Percentiles rank a stretch among this genome's conserved stretches.
Conservation (phyloP, 2,888 invertebrate genomes). For the Chymomyza caudatula region DNA sequence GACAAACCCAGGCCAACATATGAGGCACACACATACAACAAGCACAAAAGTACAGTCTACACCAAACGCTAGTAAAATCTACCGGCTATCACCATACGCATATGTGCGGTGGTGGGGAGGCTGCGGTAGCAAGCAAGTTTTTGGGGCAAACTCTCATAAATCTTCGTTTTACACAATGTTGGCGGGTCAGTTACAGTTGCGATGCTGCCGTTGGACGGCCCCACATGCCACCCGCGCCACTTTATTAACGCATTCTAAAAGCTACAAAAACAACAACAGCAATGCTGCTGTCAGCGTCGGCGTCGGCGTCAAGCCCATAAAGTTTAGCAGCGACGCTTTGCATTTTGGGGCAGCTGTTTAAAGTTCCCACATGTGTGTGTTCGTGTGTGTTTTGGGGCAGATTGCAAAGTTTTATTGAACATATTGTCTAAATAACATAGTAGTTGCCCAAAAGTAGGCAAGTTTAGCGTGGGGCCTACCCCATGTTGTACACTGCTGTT, state of each 20-base stretch:
- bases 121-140: slow-evolving; percentile 40
- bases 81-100: slow-evolving; percentile 10
- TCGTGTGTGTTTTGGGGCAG: slow-evolving; percentile 24
- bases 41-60: background rate
- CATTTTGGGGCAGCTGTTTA: slow-evolving; percentile 41
- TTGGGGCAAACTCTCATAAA: slow-evolving; percentile 73
- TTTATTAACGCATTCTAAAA: background rate
- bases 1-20: background rate
- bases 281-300: background rate
- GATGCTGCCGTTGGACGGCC: slow-evolving; percentile 24
- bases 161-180: slow-evolving; percentile 75
- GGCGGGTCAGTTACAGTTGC: slow-evolving; percentile 70
- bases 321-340: slow-evolving; percentile 33
- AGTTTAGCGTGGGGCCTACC: slow-evolving; percentile 23
- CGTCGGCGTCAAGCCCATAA: slow-evolving; percentile 17
- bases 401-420: slow-evolving; percentile 63
- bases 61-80: slow-evolving; percentile 11
- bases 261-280: slow-evolving; percentile 1
- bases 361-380: background rate
- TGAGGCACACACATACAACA: background rate
- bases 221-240: slow-evolving; percentile 11
- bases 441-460: slow-evolving; percentile 19
- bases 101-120: background rate
- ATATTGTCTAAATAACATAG: slow-evolving; percentile 65
- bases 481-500: background rate